Evolutionary conservation across 1,140 invertebrate species (phyloP), one percentile per base, ranked within the genome.

Genomic region (Eupristina koningsbergeri): DNA sequence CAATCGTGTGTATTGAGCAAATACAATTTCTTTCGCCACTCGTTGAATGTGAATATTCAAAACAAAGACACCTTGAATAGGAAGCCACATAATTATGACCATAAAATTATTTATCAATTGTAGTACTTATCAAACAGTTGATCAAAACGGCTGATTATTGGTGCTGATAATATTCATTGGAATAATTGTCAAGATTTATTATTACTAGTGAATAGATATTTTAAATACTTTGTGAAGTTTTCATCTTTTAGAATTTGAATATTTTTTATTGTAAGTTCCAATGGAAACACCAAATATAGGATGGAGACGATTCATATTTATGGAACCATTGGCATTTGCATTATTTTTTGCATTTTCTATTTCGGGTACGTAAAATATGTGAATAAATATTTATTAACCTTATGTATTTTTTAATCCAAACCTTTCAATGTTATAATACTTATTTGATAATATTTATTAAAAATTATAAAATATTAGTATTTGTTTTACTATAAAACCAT

Each of bases 311-410:
- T 90, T 87, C 63, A 29, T 78, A 1, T n/a, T 86, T 0, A 84
- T 90, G 34, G 88, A 89, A 86, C 88, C 89, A 39, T 83, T 89
- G 41, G 19, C 86, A 26, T 83, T 89, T 77, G 64, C 88, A 15
- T 11, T 88, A 11, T 8, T 90, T 19, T 79, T 86, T 84, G 79
- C 89, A 22, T 41, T 85, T 19, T 83, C 87, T 29, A 85, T 90
- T 79, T 83, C 87, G 80, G 86, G 90, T 91, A 86, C 87, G 58
- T 85, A 76, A 15, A 34, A 26, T 26, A 58, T 58, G 6, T 58
- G 3, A 6, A 26, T 58, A 13, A 6, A 26, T 58, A 58, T 58
- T 58, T 58, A 58, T 58, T 50, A 50, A 26, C 9, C 61, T 11
- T n/a, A 34, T 17, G 31, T 47, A 22, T 45, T 34, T 15, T 41